Evolutionary conservation across 1,140 invertebrate genomes (phyloP).

Genomic region (Leptinotarsa undecemlineata): DNA sequence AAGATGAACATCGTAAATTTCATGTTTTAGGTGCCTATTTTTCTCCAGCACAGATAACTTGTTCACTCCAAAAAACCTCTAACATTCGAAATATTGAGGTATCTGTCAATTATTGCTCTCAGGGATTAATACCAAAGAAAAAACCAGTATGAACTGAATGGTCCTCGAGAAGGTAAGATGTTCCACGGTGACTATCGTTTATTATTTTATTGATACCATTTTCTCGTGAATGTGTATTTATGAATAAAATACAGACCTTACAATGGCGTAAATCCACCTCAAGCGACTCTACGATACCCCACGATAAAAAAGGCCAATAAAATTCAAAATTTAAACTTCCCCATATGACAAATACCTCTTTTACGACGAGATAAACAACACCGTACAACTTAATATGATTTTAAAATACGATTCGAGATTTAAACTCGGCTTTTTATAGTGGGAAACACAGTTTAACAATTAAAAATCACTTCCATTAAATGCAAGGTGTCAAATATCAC

Average conservation of each 20-base stretch:
- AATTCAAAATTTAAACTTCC: conserved; percentile 19
- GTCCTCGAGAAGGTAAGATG: no score
- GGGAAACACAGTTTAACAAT: conserved; percentile 24
- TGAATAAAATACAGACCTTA: not conserved
- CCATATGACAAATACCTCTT: conserved; percentile 15
- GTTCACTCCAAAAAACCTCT: no score
- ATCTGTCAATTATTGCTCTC: no score
- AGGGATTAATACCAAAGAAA: no score
- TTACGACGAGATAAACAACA: conserved; percentile 3
- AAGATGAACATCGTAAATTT: no score
- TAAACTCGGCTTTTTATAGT: conserved; percentile 11
- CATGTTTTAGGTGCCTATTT: no score
- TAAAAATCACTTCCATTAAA: conserved; percentile 37
- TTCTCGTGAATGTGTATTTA: not conserved
- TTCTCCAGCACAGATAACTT: no score
- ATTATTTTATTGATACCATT: conserved; percentile 6
- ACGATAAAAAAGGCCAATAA: conserved; percentile 17
- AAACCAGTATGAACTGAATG: no score
- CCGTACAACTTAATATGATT: conserved; percentile 19
- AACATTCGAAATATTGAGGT: no score
- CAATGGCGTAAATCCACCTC: conserved; percentile 16
- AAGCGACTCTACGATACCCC: conserved; percentile 7
- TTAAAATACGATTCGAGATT: conserved; percentile 16
- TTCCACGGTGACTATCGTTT: not conserved
- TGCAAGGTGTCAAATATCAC: conserved; percentile 37